phyloP scores from a whole-genome alignment of 2,888 invertebrate genomes.

The Hydroisotoma schaefferi region DNA sequence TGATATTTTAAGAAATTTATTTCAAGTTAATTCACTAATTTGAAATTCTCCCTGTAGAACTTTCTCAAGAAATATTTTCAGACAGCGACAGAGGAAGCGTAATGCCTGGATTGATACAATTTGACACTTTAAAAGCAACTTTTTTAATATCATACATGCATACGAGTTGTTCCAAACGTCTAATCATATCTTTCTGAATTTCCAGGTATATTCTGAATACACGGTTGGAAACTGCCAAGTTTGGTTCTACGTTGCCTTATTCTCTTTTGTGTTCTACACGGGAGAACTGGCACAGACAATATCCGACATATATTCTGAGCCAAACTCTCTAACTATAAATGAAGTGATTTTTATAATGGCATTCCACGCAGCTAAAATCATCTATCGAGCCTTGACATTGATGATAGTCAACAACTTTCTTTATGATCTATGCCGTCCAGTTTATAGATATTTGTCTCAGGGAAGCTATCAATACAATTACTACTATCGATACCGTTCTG shows the following conservation, averaged over 20 bases:
- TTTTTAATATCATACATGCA: too few species aligned
- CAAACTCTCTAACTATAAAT: conserved; percentile 25
- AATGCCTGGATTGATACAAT: too few species aligned
- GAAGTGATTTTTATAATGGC: conserved; percentile 34
- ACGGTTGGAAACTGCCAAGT: conserved; percentile 43
- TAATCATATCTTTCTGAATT: conserved; percentile 1
- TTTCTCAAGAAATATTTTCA: too few species aligned
- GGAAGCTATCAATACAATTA: conserved; percentile 40
- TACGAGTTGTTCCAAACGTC: conserved; percentile 4
- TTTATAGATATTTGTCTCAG: conserved; percentile 39
- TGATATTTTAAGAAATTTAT: too few species aligned
- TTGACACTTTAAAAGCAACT: too few species aligned
- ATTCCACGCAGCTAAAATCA: conserved; percentile 39
- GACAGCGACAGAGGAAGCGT: too few species aligned
- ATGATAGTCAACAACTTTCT: conserved; percentile 43
- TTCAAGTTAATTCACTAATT: too few species aligned
- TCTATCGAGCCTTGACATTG: conserved; percentile 38
- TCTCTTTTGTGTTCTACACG: conserved; percentile 41
- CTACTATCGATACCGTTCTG: conserved; percentile 35
- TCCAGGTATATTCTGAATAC: conserved; percentile 38
- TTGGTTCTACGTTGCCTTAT: conserved; percentile 41
- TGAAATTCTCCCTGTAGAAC: too few species aligned
- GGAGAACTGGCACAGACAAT: conserved; percentile 41
- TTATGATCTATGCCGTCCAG: conserved; percentile 42
- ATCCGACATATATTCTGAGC: conserved; percentile 22